Evolutionary conservation across 2,113 vertebrate genomes (phyloP), one percentile per base, ranked within the genome.

Genomic region (Corydoras sp.): DNA sequence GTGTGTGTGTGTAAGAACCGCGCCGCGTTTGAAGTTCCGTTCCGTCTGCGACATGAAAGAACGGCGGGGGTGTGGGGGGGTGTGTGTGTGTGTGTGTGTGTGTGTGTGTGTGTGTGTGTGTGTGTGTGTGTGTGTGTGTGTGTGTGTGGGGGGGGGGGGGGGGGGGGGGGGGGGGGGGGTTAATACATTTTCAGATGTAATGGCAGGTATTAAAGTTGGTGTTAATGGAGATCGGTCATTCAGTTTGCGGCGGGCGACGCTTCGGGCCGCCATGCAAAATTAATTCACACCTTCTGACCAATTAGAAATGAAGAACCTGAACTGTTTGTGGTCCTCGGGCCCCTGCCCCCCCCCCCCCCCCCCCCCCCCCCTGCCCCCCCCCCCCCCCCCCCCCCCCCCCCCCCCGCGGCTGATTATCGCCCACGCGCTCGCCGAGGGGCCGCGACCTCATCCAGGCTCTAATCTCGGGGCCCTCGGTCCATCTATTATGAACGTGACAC

Each of bases 401-500:
- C 3, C 3, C 10, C 3, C 51, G 51, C 9, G 51, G 12, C 51
- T 67, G 65, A 67, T 67, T 54, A 55, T 67, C 29, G 30, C 11
- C 14, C 10, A 60, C 77, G 83, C 69, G 0, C 74, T 80, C 61
- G 72, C 77, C 75, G 80, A 66, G 75, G 79, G 80, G 80, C 77
- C 73, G 9, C 71, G 79, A 84, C 80, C 83, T 80, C 78, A 82
- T 88, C 79, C 74, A 81, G 82, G 81, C 81, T 69, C 79, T 79
- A 81, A 83, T 84, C 87, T 81, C 81, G 56, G 32, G 65, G 62
- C 72, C 69, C 80, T 66, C 73, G 81, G 81, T 68, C 65, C 79
- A 81, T 78, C 77, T 77, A 81, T 86, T 83, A 80, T 80, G 69
- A 80, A 76, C 72, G 68, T 71, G 77, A 43, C 80, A 81, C 74